A percentile compares a stretch with the other conserved stretches of the same genome.
Evolutionary conservation across 2,888 invertebrate genomes (phyloP).

Genomic region (Gymnoscelis rufifasciata): DNA sequence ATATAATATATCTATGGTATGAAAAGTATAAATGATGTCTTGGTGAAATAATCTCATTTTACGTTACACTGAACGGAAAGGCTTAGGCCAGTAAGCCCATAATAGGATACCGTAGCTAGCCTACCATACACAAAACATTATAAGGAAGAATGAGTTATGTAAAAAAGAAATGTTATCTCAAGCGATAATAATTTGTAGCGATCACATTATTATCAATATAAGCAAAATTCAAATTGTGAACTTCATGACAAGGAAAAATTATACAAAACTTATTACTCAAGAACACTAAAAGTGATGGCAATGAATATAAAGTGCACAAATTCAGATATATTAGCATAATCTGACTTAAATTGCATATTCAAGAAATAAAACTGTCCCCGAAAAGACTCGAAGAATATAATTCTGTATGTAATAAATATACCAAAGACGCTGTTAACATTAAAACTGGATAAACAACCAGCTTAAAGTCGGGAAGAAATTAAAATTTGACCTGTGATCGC

Average conservation of each 20-base stretch:
- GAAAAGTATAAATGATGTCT: conserved; percentile 8
- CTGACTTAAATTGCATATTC: conserved; percentile 11
- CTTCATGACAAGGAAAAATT: too few species aligned
- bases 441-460: conserved; percentile 24
- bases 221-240: too few species aligned
- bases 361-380: conserved; percentile 19
- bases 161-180: too few species aligned
- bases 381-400: conserved; percentile 26
- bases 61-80: conserved; percentile 28
- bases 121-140: not conserved
- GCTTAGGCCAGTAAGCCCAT: conserved; percentile 26
- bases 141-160: not conserved
- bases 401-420: conserved; percentile 23
- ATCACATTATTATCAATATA: too few species aligned
- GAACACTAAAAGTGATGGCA: too few species aligned
- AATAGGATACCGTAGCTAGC: conserved; percentile 21
- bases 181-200: too few species aligned
- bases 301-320: not conserved
- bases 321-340: conserved; percentile 12
- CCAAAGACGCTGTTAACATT: conserved; percentile 22
- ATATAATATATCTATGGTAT: not conserved
- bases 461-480: too few species aligned
- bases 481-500: too few species aligned
- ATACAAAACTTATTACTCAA: too few species aligned
- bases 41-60: conserved; percentile 26